Evolutionary conservation across 92 coral and sea anemone genomes (phyloP).

Genomic region (Ricordea florida): DNA sequence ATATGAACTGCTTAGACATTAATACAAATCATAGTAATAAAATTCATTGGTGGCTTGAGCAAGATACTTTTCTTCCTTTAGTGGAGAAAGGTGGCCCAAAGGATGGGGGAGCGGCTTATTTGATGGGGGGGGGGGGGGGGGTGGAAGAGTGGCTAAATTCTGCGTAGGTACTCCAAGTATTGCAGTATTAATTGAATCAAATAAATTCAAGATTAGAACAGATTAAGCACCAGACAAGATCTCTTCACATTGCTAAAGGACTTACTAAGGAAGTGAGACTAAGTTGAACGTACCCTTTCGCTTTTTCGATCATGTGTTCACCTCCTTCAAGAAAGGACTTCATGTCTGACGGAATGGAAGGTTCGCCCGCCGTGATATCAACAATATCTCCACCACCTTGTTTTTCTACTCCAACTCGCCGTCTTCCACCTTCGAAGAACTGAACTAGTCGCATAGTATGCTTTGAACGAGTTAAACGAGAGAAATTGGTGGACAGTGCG

Average conservation of each 20-base stretch:
- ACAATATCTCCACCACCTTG: conserved; percentile 84
- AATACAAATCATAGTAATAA: no score
- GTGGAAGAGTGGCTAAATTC: background rate
- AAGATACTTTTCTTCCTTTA: no score
- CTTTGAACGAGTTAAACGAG: background rate
- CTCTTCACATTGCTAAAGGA: no score
- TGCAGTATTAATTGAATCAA: no score
- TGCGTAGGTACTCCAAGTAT: no score
- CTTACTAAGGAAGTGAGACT: no score
- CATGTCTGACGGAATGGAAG: conserved; percentile 83
- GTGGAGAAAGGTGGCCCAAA: background rate
- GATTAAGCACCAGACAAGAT: no score
- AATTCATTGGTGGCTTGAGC: no score
- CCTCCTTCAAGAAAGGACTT: conserved; percentile 81
- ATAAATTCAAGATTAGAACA: no score
- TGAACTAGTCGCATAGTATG: conserved; percentile 89
- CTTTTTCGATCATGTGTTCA: conserved; percentile 48
- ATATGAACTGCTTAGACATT: no score
- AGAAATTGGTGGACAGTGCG: background rate
- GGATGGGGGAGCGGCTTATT: background rate
- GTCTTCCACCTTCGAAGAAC: conserved; percentile 69
- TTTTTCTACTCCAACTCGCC: conserved; percentile 85
- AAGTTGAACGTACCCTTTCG: conserved; percentile 63
- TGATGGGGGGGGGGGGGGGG: background rate
- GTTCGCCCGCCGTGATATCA: conserved; percentile 74